phyloP scores from a whole-genome alignment of 2,888 invertebrate genomes.

The Clunio marinus region DNA sequence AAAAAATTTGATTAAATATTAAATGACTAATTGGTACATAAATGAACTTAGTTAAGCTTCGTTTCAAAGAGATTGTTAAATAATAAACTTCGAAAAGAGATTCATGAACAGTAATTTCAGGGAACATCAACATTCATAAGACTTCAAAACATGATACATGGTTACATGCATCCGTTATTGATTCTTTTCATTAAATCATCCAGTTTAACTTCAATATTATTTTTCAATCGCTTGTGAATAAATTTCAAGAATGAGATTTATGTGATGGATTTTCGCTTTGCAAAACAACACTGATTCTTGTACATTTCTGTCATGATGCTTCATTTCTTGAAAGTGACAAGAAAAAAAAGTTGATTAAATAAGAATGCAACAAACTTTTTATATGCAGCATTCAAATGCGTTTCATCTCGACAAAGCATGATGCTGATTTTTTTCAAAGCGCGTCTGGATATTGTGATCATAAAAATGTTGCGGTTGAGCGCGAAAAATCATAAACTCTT shows the following conservation, averaged over 20 bases:
- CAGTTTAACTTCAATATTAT: neutral
- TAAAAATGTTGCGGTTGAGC: slow-evolving; percentile 38
- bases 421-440: neutral
- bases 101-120: neutral
- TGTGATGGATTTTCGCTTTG: neutral
- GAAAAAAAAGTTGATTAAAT: neutral
- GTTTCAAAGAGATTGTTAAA: no score
- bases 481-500: slow-evolving; percentile 32
- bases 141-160: no score
- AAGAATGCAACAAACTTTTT: neutral
- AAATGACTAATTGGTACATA: no score
- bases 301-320: neutral
- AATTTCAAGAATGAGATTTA: neutral
- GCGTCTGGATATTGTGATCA: slow-evolving; percentile 25
- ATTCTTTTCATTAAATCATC: neutral
- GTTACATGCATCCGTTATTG: slow-evolving; percentile 22
- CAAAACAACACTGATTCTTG: slow-evolving; percentile 2
- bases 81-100: neutral
- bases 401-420: neutral
- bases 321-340: neutral
- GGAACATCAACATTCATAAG: slow-evolving; percentile 21
- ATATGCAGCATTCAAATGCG: neutral
- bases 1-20: no score
- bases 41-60: no score
- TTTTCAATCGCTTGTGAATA: slow-evolving; percentile 7